phyloP scores from a whole-genome alignment of 1,140 invertebrate genomes.

The Oryzaephilus surinamensis region DNA sequence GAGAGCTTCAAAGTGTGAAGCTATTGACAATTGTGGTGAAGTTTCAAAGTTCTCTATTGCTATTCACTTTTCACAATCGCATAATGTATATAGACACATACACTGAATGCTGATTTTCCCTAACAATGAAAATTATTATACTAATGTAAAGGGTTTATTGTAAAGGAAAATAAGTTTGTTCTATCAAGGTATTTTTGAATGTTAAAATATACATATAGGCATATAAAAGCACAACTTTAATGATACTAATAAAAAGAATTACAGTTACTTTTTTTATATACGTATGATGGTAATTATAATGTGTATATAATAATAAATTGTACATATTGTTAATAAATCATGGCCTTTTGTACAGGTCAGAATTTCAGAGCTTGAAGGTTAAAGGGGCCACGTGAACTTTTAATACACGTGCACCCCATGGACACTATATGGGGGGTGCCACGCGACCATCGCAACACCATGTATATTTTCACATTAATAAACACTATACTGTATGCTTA shows the following conservation, averaged over 20 bases:
- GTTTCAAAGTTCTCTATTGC: constrained; percentile 19
- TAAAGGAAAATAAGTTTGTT: too few species aligned
- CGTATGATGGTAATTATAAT: background rate
- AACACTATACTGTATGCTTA: constrained; percentile 7
- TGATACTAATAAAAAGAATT: too few species aligned
- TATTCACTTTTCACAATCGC: constrained; percentile 16
- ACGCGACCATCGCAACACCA: constrained; percentile 7
- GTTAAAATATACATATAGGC: too few species aligned
- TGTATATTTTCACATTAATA: constrained; percentile 9
- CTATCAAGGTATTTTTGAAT: too few species aligned
- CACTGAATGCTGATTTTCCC: background rate
- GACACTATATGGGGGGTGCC: constrained; percentile 5
- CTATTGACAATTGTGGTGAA: constrained; percentile 37
- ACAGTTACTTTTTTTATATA: too few species aligned
- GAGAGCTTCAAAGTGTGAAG: too few species aligned
- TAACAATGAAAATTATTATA: background rate
- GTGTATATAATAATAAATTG: constrained; percentile 3
- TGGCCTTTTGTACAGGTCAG: constrained; percentile 1
- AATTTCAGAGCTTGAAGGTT: too few species aligned
- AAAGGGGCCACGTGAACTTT: too few species aligned
- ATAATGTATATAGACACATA: background rate
- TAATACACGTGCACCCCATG: too few species aligned
- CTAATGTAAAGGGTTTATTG: too few species aligned
- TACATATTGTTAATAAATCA: constrained; percentile 7
- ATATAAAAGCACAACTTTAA: too few species aligned